phyloP scores from a whole-genome alignment of 64 coral and sea anemone genomes.

The Stichodactyla helianthus region DNA sequence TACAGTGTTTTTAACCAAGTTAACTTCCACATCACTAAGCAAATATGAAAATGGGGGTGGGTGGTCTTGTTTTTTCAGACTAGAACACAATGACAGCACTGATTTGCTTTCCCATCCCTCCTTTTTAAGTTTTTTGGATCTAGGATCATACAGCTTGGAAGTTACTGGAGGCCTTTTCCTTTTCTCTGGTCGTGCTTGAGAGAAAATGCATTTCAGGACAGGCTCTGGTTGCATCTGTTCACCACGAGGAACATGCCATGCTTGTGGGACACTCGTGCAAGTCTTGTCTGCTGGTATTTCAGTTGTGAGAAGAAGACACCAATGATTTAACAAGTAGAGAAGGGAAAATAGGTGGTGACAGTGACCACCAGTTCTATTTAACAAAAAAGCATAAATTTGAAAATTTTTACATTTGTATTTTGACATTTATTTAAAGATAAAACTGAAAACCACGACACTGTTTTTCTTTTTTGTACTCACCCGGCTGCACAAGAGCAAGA shows the following conservation, averaged over 20 bases:
- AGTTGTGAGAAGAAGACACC: background rate
- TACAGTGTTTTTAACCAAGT: no score
- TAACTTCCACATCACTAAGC: no score
- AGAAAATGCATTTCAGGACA: background rate
- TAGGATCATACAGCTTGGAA: conserved; percentile 30
- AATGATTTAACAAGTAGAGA: conserved; percentile 27
- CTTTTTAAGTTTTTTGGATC: background rate
- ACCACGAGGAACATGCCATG: conserved; percentile 8
- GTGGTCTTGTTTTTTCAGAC: no score
- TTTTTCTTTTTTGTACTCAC: background rate
- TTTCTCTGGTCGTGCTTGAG: background rate
- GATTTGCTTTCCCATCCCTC: background rate
- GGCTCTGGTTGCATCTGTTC: conserved; percentile 17
- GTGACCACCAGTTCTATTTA: conserved; percentile 13
- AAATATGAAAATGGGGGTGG: no score
- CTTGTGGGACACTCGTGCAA: conserved; percentile 5
- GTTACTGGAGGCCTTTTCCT: background rate
- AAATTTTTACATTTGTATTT: no score
- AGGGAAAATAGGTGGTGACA: conserved; percentile 21
- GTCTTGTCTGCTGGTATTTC: conserved; percentile 26
- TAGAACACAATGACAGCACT: no score
- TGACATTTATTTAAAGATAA: no score
- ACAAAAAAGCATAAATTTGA: background rate
- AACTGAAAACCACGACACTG: background rate
- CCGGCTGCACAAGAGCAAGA: conserved; percentile 21